Percentiles rank a stretch among this genome's conserved stretches.
phyloP scores from a whole-genome alignment of 2,797 vertebrate species.

The Cottoperca gobio region DNA sequence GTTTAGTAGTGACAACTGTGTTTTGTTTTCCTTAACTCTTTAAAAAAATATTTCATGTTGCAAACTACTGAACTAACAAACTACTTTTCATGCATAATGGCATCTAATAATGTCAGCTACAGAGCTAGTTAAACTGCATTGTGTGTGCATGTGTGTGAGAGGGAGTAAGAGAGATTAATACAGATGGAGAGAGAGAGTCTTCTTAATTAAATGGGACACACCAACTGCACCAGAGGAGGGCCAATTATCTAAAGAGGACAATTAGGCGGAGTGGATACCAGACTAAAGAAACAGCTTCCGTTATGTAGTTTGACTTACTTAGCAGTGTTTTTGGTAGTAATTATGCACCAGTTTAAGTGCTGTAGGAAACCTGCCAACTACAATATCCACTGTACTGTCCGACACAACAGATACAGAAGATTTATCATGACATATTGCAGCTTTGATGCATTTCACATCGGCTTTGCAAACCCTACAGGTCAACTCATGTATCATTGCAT shows the following conservation, averaged over 20 bases:
- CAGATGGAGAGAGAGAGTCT: background rate
- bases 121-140: background rate
- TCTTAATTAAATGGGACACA: conserved; percentile 28
- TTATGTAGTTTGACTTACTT: background rate
- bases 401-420: too few species aligned
- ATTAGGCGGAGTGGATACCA: background rate
- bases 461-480: background rate
- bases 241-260: conserved; percentile 18
- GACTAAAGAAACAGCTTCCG: background rate
- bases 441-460: background rate
- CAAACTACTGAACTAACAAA: background rate
- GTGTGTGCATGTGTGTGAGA: background rate
- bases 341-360: background rate
- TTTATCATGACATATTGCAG: background rate
- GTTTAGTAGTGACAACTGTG: background rate
- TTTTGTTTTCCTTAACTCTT: too few species aligned
- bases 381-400: too few species aligned
- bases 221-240: conserved; percentile 18
- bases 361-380: background rate
- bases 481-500: background rate
- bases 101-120: background rate
- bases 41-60: too few species aligned
- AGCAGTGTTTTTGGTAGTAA: background rate
- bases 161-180: background rate
- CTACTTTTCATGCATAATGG: background rate